Evolutionary conservation across 2,888 invertebrate genomes (phyloP), one percentile per base, ranked within the genome.

Genomic region (Cosmorhoe ocellata): DNA sequence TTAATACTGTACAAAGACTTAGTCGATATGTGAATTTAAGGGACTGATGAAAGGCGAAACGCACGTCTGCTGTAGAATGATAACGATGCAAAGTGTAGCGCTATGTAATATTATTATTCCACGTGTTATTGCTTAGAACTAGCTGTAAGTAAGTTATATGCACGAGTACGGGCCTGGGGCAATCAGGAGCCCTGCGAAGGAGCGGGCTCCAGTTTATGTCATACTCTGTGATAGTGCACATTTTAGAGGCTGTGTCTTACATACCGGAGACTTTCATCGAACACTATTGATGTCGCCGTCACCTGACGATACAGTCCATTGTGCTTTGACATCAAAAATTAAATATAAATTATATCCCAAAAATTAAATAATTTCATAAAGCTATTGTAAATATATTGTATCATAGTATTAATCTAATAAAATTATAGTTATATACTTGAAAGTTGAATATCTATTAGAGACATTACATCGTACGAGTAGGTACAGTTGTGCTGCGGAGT

Each of bases 151-250:
- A 84, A 86, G 71, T 85, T 86, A 81, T 81, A 79, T 77, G 76
- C 83, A 83, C 74, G 87, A 84, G 82, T 85, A 85, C 85, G 89
- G 89, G 90, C 86, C 85, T 76, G 90, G 86, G 89, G 89, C 89
- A 90, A 89, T 90, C 79, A 81, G 88, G 83, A 74, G 81, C 79
- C 80, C 74, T 50, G 40, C 24, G 40, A 56, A 33, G 10, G 22
- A 52, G 61, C 55, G 84, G 76, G 84, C 79, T 82, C 89, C 86
- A 76, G 80, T 84, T 81, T 79, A 87, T 85, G 88, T 89, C 89
- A 84, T 86, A 88, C 88, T 89, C 90, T 90, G 90, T 90, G 90
- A 90, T 90, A 90, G 78, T 80, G 87, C 87, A 83, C 87, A 80
- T 78, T 74, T 62, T 67, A 59, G 69, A 72, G 79, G 74, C 81